phyloP scores from a whole-genome alignment of 2,113 vertebrate genomes.

The Pterocles orientalis region DNA sequence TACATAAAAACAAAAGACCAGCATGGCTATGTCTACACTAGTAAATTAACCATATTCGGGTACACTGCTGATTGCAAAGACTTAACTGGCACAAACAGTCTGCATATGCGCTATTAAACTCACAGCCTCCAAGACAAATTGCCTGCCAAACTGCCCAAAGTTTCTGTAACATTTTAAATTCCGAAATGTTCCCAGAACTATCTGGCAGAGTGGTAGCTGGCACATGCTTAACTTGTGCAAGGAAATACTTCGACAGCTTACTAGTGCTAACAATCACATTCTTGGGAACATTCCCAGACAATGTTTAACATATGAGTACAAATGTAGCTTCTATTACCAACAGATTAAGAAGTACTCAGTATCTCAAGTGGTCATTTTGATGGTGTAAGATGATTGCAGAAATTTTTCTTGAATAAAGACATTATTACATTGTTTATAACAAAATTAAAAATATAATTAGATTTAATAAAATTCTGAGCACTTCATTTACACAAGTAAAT shows the following conservation, averaged over 20 bases:
- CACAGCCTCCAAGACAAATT: not conserved
- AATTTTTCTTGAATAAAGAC: not conserved
- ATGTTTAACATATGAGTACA: not conserved
- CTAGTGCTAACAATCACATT: not conserved
- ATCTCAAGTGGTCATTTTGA: not conserved
- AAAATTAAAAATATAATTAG: not conserved
- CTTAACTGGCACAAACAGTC: not conserved
- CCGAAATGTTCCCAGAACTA: not conserved
- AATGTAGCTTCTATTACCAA: not conserved
- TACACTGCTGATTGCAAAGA: not conserved
- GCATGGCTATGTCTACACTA: not conserved
- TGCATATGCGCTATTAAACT: not conserved
- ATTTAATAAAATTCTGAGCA: not conserved
- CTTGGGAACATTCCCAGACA: not conserved
- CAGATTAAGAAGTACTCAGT: not conserved
- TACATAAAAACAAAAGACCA: not conserved
- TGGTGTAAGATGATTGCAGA: not conserved
- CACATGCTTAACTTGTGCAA: not conserved
- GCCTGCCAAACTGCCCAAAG: not conserved
- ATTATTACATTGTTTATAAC: not conserved
- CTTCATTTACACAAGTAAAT: not conserved
- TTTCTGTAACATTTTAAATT: not conserved
- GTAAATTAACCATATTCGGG: not conserved
- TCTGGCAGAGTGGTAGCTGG: not conserved
- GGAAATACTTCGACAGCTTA: constrained; percentile 25